Conservation (phyloP, 2,888 invertebrate species). For the Drosophila neonasuta region DNA sequence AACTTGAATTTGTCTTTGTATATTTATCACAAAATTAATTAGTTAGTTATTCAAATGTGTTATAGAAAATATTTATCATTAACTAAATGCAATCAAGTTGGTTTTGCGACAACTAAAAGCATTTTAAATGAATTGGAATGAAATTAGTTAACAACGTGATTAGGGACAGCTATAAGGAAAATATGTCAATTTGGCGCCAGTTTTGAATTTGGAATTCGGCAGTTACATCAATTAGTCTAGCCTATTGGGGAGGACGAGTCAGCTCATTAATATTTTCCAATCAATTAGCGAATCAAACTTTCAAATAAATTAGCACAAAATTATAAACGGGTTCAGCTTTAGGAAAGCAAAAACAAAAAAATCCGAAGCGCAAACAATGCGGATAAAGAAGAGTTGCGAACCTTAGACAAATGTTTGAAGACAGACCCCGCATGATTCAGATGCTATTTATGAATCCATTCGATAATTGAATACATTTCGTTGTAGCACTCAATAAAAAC, state of each 20-base stretch:
- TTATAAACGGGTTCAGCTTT: slow-evolving; percentile 63
- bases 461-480: slow-evolving; percentile 50
- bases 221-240: slow-evolving; percentile 31
- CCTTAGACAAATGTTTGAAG: slow-evolving; percentile 55
- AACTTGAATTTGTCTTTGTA: background rate
- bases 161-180: slow-evolving; percentile 12
- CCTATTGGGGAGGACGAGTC: slow-evolving; percentile 5
- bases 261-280: slow-evolving; percentile 41
- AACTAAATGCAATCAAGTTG: background rate
- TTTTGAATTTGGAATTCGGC: slow-evolving; percentile 8
- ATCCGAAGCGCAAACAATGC: slow-evolving; percentile 11
- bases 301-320: slow-evolving; percentile 66
- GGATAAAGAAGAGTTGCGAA: slow-evolving; percentile 21
- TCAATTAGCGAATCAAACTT: slow-evolving; percentile 58
- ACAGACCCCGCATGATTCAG: slow-evolving; percentile 53
- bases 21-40: background rate
- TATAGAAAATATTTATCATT: slow-evolving; percentile 3
- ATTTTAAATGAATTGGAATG: background rate
- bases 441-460: slow-evolving; percentile 51
- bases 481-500: slow-evolving; percentile 37
- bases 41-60: background rate
- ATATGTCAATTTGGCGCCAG: slow-evolving; percentile 4
- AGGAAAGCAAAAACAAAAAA: slow-evolving; percentile 6
- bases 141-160: slow-evolving; percentile 17
- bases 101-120: background rate